These are phyloP conservation scores for Athripsodes cinereus DNA, from an alignment of 2,888 invertebrate genomes.

Conservation along the genomic window DNA sequence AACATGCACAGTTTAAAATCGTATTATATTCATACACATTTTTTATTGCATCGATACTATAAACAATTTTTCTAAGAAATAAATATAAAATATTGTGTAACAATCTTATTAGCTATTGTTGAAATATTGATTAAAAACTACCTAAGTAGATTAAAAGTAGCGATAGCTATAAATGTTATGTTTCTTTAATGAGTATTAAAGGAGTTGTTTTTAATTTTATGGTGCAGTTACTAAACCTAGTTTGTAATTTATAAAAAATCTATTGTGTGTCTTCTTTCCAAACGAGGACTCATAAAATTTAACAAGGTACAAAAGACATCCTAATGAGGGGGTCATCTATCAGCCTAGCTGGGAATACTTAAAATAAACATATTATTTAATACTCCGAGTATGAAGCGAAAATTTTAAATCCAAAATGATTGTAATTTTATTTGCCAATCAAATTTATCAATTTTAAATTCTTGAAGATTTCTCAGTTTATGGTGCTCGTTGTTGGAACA, in stretches of 20 bases:
- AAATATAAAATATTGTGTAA: no score
- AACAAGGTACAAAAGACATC: background rate
- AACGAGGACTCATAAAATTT: background rate
- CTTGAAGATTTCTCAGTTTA: no score
- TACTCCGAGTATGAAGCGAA: no score
- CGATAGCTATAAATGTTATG: background rate
- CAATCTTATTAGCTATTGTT: background rate
- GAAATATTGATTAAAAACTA: background rate
- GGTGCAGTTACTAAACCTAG: background rate
- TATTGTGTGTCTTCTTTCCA: background rate
- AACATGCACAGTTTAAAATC: no score
- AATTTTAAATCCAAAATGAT: no score
- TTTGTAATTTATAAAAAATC: background rate
- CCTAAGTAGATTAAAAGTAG: background rate
- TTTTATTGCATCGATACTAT: no score
- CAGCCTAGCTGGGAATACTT: background rate
- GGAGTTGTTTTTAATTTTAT: background rate
- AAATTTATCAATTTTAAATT: no score
- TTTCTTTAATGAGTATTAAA: background rate
- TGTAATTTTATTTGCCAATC: no score
- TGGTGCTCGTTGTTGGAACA: no score
- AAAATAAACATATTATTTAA: no score
- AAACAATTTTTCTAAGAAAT: no score
- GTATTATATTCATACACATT: no score
- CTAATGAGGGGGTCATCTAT: background rate